Base-by-base conservation (phyloP, 2,113 vertebrate genomes). In the Cariama cristata region DNA sequence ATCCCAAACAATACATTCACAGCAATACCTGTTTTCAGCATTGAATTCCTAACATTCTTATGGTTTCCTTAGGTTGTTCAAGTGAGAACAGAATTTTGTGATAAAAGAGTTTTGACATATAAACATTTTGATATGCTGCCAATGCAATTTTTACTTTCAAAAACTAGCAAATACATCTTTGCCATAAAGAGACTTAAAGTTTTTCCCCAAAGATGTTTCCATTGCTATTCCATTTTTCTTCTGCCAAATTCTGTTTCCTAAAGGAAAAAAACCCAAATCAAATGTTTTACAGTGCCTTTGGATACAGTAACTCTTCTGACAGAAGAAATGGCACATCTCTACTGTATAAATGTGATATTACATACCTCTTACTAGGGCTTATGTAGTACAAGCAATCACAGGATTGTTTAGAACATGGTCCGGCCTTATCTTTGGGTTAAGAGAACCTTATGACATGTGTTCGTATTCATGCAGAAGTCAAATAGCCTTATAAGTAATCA, bases 141-240 rank as follows among this genome's bases (percentile, higher is more conserved):
- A 92, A 8, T 84, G 59, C 24, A 75, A 28, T 86, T 95, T 93
- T 92, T 93, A n/a, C 47, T 92, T 91, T 93, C 32, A 84, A 81
- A 93, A 96, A n/a, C 28, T 35, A 86, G 68, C 63, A 55, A 86
- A 77, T 45, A 27, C 26, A 1, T 76, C 53, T 90, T 94, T 77
- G 63, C 71, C 75, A 42, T 88, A 24, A 68, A 88, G 42, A 88
- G 42, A 67, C n/a, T 44, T 28, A 2, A 62, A 42, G 38, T 15
- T 76, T 94, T 90, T 28, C 59, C 35, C 59, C 49, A 3, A 12
- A 55, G 71, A 50, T 42, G 12, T 27, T 88, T 79, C 79, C 49
- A 24, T 52, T 59, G 50, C 60, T 50, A 2, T 91, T 82, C 63
- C 6, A 62, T 66, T 93, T 93, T 88, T 93, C 32, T 69, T 35